Evolutionary conservation across 2,113 vertebrate species (phyloP), one percentile per base, ranked within the genome.

Genomic region (Fulmarus glacialis): DNA sequence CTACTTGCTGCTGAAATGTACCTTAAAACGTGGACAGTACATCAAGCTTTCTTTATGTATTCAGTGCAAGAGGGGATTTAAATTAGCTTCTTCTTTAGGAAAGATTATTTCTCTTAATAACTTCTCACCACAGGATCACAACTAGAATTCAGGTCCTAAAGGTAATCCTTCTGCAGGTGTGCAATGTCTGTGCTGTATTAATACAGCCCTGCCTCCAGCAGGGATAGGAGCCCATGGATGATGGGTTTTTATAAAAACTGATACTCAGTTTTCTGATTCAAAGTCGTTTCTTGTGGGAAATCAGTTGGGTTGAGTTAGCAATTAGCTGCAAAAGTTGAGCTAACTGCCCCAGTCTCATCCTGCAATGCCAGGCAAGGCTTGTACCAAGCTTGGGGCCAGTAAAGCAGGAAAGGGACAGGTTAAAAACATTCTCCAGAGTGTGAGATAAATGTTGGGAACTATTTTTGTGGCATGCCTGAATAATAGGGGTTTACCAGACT

Each of bases 391-490:
- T 56, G 36, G 11, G 10, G 32, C 21, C 34, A 89, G 16, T 21
- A 77, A 62, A 26, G 38, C 26, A 87, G 47, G 29, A 80, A 82
- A 56, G 5, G 8, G 24, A 30, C 5, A 0, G 1, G 12, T 38
- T 67, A 15, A 71, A 92, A 78, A 43, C 2, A 0, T 26, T 52
- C 23, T 87, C 43, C 12, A 24, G 38, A 78, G 26, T 47, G n/a
- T 72, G 34, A 85, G 43, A 89, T n/a, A 93, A 85, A 89, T 36
- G 16, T 22, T 89, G 64, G 64, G 59, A 91, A 84, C 47, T 72
- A 43, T 29, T 90, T 62, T 34, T 15, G 12, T 72, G 81, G 12
- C 34, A 15, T 53, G 48, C 7, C 58, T 82, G 53, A 85, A 40
- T 59, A 74, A 84, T 0, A 87, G 16, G 13, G 38, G 27, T 64